phyloP scores from a whole-genome alignment of 2,113 vertebrate genomes.

The Cryptotis parvus region DNA sequence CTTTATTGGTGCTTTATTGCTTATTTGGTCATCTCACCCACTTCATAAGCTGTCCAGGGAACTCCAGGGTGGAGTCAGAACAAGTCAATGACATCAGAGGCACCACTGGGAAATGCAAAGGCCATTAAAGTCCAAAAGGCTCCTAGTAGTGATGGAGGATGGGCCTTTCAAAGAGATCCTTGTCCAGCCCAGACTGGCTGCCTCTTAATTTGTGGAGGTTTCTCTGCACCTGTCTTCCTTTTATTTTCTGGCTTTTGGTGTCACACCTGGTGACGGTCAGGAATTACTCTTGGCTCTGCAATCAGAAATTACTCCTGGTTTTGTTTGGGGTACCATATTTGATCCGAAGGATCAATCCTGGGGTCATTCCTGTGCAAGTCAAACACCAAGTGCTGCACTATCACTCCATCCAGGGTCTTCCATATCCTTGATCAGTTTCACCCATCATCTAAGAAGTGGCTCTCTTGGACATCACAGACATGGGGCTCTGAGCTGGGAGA shows the following conservation, averaged over 20 bases:
- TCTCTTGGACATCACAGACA: conserved; percentile 82
- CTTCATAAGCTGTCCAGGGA: not conserved
- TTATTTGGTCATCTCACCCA: conserved; percentile 70
- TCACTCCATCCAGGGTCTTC: too few relatives aligned
- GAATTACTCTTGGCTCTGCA: too few relatives aligned
- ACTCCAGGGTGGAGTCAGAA: not conserved
- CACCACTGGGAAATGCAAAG: not conserved
- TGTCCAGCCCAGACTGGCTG: conserved; percentile 77
- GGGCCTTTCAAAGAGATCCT: conserved; percentile 85
- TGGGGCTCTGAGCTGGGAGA: conserved; percentile 87
- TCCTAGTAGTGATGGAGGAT: conserved; percentile 78
- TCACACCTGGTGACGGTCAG: too few relatives aligned
- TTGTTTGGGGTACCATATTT: too few relatives aligned
- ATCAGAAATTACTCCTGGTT: too few relatives aligned
- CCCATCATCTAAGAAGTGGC: conserved; percentile 78
- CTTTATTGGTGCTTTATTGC: too few relatives aligned
- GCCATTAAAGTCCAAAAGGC: not conserved
- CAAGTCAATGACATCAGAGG: not conserved
- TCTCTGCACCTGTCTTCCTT: too few relatives aligned
- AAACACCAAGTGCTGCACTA: too few relatives aligned
- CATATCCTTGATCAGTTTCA: conserved; percentile 82
- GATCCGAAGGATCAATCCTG: too few relatives aligned
- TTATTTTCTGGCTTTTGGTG: too few relatives aligned
- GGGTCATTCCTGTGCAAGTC: too few relatives aligned
- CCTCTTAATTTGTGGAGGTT: conserved; percentile 65